Percentiles rank a stretch among this genome's conserved stretches.
Evolutionary conservation across 2,113 vertebrate species (phyloP).

Genomic region (Pollachius pollachius): DNA sequence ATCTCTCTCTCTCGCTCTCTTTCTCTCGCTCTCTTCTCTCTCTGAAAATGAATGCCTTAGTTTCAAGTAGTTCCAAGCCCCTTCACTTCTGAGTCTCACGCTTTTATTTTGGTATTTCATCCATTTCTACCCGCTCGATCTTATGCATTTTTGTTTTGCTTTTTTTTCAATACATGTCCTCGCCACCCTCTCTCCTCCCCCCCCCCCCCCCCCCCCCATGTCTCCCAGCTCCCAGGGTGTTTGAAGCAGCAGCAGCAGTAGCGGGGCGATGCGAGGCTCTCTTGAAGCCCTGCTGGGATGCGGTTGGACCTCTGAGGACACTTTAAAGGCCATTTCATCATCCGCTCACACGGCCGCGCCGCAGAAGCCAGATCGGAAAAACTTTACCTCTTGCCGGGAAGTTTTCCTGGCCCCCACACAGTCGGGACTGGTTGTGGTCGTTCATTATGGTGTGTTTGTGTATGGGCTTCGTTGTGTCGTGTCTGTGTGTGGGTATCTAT

Average conservation of each 20-base stretch:
- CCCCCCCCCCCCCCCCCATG: slow-evolving; percentile 46
- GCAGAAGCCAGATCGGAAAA: slow-evolving; percentile 58
- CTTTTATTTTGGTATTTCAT: too few species aligned
- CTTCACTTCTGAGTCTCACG: too few species aligned
- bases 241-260: too few species aligned
- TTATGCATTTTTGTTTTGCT: slow-evolving; percentile 41
- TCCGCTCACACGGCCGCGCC: slow-evolving; percentile 61
- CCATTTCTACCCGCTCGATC: too few species aligned
- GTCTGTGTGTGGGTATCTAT: too few species aligned
- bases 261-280: slow-evolving; percentile 73
- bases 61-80: too few species aligned
- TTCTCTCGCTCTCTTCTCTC: slow-evolving; percentile 32
- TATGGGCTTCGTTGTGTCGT: neutral
- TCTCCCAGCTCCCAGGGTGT: too few species aligned
- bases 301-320: slow-evolving; percentile 69
- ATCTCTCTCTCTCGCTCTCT: slow-evolving; percentile 5
- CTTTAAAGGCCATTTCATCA: slow-evolving; percentile 75
- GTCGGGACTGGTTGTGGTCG: slow-evolving; percentile 8
- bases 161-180: too few species aligned
- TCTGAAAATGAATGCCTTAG: too few species aligned
- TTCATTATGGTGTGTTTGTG: neutral
- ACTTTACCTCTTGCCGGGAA: slow-evolving; percentile 61
- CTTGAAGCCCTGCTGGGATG: slow-evolving; percentile 59
- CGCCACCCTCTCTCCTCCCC: slow-evolving; percentile 39
- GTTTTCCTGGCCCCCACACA: slow-evolving; percentile 51